These are phyloP conservation scores for Xylocopa sonorina DNA, from an alignment of 1,140 invertebrate genomes.

Conservation along the genomic window DNA sequence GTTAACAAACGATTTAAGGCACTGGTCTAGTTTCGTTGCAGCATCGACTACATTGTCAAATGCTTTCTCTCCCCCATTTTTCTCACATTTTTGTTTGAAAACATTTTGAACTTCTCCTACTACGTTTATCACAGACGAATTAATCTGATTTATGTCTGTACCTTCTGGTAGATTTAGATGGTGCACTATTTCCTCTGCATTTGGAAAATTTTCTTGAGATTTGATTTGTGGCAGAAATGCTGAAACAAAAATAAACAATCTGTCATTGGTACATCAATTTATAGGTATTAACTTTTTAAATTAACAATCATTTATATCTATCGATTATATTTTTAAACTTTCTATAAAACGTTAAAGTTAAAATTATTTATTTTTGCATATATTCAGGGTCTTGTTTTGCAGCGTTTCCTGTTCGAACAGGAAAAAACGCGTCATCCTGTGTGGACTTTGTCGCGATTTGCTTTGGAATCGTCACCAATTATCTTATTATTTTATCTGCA, in stretches of 20 bases:
- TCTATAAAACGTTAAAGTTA: not conserved
- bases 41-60: slow-evolving; percentile 73
- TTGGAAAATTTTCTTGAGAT: slow-evolving; percentile 39
- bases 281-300: not conserved
- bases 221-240: slow-evolving; percentile 39
- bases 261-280: not conserved
- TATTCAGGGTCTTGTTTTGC: not conserved
- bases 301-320: not conserved
- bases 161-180: slow-evolving; percentile 64
- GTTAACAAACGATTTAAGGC: slow-evolving; percentile 82
- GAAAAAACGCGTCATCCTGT: slow-evolving; percentile 4
- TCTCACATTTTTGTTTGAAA: slow-evolving; percentile 79
- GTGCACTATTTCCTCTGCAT: slow-evolving; percentile 46
- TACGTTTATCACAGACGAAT: slow-evolving; percentile 64
- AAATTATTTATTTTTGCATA: not conserved
- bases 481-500: not conserved
- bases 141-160: slow-evolving; percentile 59
- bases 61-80: slow-evolving; percentile 73
- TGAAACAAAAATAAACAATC: slow-evolving; percentile 21
- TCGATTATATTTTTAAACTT: not conserved
- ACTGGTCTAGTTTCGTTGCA: slow-evolving; percentile 73
- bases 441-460: not conserved
- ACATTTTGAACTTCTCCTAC: slow-evolving; percentile 71
- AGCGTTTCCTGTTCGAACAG: not conserved
- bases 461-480: slow-evolving; percentile 1